Base-by-base conservation (phyloP, 2,797 vertebrate species). In the Phylloscopus collybita region DNA sequence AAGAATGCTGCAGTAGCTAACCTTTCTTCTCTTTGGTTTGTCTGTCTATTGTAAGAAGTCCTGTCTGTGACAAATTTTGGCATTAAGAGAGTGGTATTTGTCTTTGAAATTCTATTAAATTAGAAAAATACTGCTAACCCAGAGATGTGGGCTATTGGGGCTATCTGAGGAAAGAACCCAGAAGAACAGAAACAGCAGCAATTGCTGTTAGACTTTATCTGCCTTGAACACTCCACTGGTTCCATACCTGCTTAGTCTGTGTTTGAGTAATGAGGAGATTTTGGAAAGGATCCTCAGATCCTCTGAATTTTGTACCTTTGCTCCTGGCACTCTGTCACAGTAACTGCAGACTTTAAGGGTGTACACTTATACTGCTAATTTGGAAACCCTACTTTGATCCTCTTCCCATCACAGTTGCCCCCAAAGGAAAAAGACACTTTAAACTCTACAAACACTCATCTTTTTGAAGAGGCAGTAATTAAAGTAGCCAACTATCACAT, bases 81-180 rank as follows among this genome's bases (percentile, higher is more conserved):
- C 72, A 86, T n/a, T 5, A 5, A 53, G 42, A 83, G 67, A 75
- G 11, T 51, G 25, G 26, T 34, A 88, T 93, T 84, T 96, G 42
- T 75, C 54, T 92, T 65, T n/a, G 21, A 84, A 94, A 83, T 86
- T 76, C 42, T 47, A 38, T 79, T 95, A 65, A 72, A 86, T 79
- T 78, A 80, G 61, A 74, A 88, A 90, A 93, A 54, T 25, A 54
- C 25, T 72, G 53, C 61, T 69, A 78, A 83, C 17, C 7, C 47
- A 65, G 57, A n/a, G 32, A 86, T 1, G 0, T 1, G 2, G 16
- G 18, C 61, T 86, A 29, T 16, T 90, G 23, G 74, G 26, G n/a
- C 10, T 60, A 13, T 15, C 38, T 66, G 26, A 80, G 23, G 22
- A n/a, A 50, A 66, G 53, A 87, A 66, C 2, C 12, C 64, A 78